A percentile compares a stretch with the other conserved stretches of the same genome.
phyloP scores from a whole-genome alignment of 2,888 invertebrate genomes.

The Platycheirus albimanus region DNA sequence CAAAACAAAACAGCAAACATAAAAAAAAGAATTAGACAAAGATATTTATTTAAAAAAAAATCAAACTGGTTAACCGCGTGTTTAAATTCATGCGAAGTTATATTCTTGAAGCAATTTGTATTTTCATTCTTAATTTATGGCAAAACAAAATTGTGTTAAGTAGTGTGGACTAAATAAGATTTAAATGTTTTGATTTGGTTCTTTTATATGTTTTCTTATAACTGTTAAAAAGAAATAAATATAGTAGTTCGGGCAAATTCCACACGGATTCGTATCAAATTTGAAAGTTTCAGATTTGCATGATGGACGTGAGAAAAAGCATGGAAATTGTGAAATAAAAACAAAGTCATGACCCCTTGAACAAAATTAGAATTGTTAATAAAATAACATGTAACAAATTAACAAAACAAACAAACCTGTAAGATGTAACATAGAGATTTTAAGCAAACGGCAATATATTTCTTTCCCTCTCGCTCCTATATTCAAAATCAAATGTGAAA shows the following conservation, averaged over 20 bases:
- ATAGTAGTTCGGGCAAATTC: not conserved
- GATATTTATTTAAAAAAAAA: conserved; percentile 16
- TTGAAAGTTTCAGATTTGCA: not conserved
- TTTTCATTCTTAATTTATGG: conserved; percentile 8
- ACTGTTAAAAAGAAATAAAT: not conserved
- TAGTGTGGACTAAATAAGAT: conserved; percentile 4
- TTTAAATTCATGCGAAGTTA: conserved; percentile 52
- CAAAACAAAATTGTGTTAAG: conserved; percentile 5
- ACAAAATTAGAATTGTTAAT: no score
- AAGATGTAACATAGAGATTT: no score
- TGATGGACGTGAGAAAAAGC: not conserved
- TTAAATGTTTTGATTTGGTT: not conserved
- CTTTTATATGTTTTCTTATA: not conserved
- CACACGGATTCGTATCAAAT: not conserved
- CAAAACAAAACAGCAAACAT: not conserved
- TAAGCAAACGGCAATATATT: no score
- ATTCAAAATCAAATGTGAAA: no score
- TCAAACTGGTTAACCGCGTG: conserved; percentile 23
- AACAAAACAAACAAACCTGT: no score
- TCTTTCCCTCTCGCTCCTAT: no score
- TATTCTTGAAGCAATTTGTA: not conserved
- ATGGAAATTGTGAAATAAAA: no score
- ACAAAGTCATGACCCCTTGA: no score
- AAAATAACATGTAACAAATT: no score
- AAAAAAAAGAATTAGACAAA: conserved; percentile 15